Evolutionary conservation across 2,797 vertebrate genomes (phyloP), one percentile per base, ranked within the genome.

Genomic region (Lithobates sylvaticus): DNA sequence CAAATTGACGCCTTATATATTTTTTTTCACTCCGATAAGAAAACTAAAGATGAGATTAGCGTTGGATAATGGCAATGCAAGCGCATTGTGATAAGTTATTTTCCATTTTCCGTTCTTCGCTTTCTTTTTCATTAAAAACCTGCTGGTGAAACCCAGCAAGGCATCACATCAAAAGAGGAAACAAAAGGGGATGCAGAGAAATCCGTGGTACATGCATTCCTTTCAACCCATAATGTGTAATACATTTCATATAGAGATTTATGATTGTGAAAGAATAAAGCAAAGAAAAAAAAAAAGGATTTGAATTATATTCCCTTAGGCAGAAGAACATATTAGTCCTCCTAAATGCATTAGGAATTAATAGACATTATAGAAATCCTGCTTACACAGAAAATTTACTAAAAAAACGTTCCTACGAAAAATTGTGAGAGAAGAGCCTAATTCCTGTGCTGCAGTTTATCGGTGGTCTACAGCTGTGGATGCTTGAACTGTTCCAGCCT

Each of bases 121-220:
- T 87, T 87, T 87, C 71, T 76, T 79, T 70, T 87, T 87, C 81
- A 87, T 87, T 84, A 87, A 79, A 87, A 87, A 84, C 86, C 81
- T 76, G 76, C 86, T 87, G 86, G 69, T 76, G 69, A 54, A 47
- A 75, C 86, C 54, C 86, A 87, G 86, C 86, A 84, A 27, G 81
- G 70, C 34, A 68, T 29, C 71, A 65, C 81, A 87, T 87, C 70
- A 87, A 84, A 84, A 61, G 76, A 61, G 36, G 58, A 84, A 74
- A 75, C 58, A 80, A 80, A 80, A 76, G 42, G 34, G 71, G 39
- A 84, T 10, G 65, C 58, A 36, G 64, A 72, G 44, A 71, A 80
- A 80, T 70, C 76, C 76, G 42, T 68, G 39, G 76, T 44, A 76
- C 86, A 84, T 58, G 76, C 81, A 34, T 67, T 79, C 64, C 75